A percentile compares a stretch with the other conserved stretches of the same genome.
Evolutionary conservation across 2,888 invertebrate species (phyloP).

Genomic region (Drosophila falleni): DNA sequence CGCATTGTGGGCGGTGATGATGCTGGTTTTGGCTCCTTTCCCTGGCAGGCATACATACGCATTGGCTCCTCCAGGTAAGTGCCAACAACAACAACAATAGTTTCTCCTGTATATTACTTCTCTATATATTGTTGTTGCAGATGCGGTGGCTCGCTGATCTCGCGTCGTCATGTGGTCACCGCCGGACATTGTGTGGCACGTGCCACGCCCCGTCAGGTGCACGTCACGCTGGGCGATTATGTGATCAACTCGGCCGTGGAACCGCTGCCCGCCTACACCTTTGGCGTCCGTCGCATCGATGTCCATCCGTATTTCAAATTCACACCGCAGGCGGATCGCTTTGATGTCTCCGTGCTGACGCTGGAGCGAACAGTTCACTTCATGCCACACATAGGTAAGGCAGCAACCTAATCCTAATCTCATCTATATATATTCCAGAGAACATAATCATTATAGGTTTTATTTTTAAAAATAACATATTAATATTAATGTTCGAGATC

Average conservation of each 20-base stretch:
- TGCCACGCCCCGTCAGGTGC: conserved; percentile 95
- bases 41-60: conserved; percentile 97
- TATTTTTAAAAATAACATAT: too few species aligned
- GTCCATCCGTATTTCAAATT: conserved; percentile 97
- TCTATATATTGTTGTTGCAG: conserved; percentile 85
- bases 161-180: conserved; percentile 95
- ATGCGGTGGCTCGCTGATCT: conserved; percentile 96
- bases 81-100: not conserved
- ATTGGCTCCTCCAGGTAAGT: conserved; percentile 94
- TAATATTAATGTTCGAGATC: too few species aligned
- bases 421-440: too few species aligned
- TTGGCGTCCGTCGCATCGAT: conserved; percentile 95
- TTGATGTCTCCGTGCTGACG: conserved; percentile 95
- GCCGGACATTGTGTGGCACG: conserved; percentile 98
- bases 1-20: conserved; percentile 97
- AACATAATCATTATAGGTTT: too few species aligned
- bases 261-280: conserved; percentile 95
- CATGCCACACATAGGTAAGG: conserved; percentile 92
- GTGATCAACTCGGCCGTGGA: conserved; percentile 97
- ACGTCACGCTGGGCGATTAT: conserved; percentile 94
- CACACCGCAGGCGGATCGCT: conserved; percentile 96
- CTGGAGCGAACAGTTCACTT: conserved; percentile 95
- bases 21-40: conserved; percentile 97
- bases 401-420: too few species aligned
- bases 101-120: not conserved